Evolutionary conservation across 2,797 vertebrate species (phyloP), one percentile per base, ranked within the genome.

Genomic region (Forpus xanthops): DNA sequence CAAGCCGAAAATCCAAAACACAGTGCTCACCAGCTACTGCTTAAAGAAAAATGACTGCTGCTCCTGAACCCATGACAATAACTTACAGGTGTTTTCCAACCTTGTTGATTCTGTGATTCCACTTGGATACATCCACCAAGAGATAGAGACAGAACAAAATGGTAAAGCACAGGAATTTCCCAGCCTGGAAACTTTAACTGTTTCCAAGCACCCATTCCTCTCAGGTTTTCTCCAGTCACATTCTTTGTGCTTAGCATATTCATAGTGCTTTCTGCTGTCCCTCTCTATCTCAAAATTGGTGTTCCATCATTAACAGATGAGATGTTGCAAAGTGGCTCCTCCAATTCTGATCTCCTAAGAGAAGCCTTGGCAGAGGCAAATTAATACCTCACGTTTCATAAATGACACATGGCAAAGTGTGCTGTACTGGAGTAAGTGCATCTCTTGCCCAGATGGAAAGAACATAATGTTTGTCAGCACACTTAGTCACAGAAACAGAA

Each of bases 351-450:
- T 6, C 20, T 53, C 49, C 53, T 70, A 13, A 33, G 70, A 56
- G 72, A 27, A 67, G 4, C 3, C 50, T 31, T 14, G 28, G 33
- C 41, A 78, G 27, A 65, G 16, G 17, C 45, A 65, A 12, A 55
- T 42, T 31, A 4, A 16, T 84, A 18, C 25, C 15, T 62, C 15
- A 5, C 12, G 2, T 65, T 56, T 68, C 45, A 31, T 30, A 60
- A 30, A 47, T 47, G 13, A 12, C 1, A 31, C 2, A 2, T 0
- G 0, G 16, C 39, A 11, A 37, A 76, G 37, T 27, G 37, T 5
- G 3, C 44, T 30, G 9, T 15, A 19, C 12, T 8, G 15, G 19
- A 66, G 17, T 23, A 71, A 73, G 17, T 1, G 1, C 12, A 31
- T 39, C 30, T 41, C 19, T 33, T 41, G 11, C 6, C 65, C 7